Evolutionary conservation across 2,797 vertebrate species (phyloP), one percentile per base, ranked within the genome.

Genomic region (Monodelphis domestica): DNA sequence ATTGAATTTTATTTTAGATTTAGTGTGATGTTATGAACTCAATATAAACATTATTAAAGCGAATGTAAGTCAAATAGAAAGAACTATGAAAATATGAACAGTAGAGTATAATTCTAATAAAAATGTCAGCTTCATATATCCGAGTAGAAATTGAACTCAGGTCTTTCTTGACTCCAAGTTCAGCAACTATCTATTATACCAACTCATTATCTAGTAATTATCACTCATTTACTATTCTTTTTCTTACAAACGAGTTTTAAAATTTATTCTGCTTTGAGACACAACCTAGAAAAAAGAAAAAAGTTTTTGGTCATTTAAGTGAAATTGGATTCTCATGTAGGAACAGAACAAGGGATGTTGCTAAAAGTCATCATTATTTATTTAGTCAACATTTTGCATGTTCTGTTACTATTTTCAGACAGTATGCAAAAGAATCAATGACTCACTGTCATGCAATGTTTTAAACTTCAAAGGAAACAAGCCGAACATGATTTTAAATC

Each of bases 281-380:
- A 97, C 93, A 52, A 51, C 15, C 90, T 92, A 93, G 91, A 93
- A 96, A 96, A 0, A 90, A 93, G 96, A 88, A 29, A 70, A 24
- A n/a, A n/a, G n/a, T n/a, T 84, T 84, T 84, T 45, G 26, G 11
- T 84, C 10, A 26, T 50, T 84, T 84, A 78, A 50, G 21, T 84
- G 21, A 11, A 9, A 45, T 84, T 84, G 21, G 6, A 84, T 84
- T 70, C 3, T 84, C 7, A 50, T n/a, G 95, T 97, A 96, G 0
- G 11, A 97, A 97, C 97, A 97, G 95, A 97, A 96, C 55, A 95
- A 96, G 97, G 94, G 96, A 97, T 97, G 1, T 95, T 97, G 95
- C 96, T 97, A 96, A 53, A 97, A 97, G 93, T 96, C 97, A 97
- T 97, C 96, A 95, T 88, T 95, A 90, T 97, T 98, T 94, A 87